A percentile compares a stretch with the other conserved stretches of the same genome.
phyloP scores from a whole-genome alignment of 64 coral and sea anemone genomes.

The Acropora yongei region DNA sequence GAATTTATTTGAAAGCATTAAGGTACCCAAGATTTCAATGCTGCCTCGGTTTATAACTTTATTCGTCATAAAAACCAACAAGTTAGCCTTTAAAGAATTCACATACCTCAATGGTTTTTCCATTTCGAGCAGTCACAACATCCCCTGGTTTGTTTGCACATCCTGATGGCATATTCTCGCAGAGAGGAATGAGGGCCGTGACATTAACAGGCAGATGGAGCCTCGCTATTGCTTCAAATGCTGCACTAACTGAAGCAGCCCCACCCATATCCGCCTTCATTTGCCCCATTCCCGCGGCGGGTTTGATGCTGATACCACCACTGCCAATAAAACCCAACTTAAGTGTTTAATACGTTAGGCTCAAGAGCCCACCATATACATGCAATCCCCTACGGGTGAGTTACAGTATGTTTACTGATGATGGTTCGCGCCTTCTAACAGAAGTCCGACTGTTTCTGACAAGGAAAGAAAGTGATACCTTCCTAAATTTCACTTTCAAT shows the following conservation, averaged over 20 bases:
- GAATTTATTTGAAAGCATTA: too few species aligned
- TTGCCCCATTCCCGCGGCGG: constrained; percentile 72
- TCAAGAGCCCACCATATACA: background rate
- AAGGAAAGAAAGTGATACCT: too few species aligned
- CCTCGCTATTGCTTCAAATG: constrained; percentile 86
- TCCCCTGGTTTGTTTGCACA: constrained; percentile 93
- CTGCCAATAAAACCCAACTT: constrained; percentile 30
- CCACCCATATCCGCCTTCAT: constrained; percentile 99
- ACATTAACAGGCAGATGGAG: constrained; percentile 94
- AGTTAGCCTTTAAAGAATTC: background rate
- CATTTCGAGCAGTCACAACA: constrained; percentile 94
- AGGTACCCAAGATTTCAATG: background rate
- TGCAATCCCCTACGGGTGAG: too few species aligned
- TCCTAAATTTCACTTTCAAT: too few species aligned
- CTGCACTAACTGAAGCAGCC: constrained; percentile 84
- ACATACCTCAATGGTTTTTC: constrained; percentile 97
- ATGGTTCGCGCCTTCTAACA: too few species aligned
- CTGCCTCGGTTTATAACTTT: background rate
- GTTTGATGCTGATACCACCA: constrained; percentile 96
- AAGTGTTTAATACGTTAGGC: background rate
- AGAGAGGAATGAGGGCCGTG: constrained; percentile 78
- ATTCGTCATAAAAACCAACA: background rate
- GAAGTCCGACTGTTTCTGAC: too few species aligned
- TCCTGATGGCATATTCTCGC: constrained; percentile 97
- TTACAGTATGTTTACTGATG: too few species aligned